Percentiles rank a stretch among this genome's conserved stretches.
Evolutionary conservation across 2,888 invertebrate species (phyloP).

Genomic region (Nemapogon koenigi): DNA sequence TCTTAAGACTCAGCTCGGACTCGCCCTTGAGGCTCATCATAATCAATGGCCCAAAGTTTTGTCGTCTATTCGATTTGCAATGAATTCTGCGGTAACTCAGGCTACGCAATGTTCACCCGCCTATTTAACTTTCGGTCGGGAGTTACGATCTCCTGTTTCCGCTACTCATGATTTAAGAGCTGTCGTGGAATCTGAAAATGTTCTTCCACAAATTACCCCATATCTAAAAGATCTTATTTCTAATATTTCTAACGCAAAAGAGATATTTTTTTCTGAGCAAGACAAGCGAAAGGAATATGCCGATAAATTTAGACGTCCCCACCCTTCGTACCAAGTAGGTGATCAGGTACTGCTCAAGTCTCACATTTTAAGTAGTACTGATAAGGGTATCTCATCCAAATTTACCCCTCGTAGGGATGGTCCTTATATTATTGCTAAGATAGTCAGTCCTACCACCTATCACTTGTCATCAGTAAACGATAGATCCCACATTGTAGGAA

Average conservation of each 20-base stretch:
- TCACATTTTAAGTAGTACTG: slow-evolving; percentile 1
- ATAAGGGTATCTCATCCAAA: slow-evolving; percentile 5
- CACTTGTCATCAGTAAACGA: too few relatives aligned
- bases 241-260: neutral
- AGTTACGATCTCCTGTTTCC: slow-evolving; percentile 20
- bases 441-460: slow-evolving; percentile 6
- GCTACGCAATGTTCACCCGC: slow-evolving; percentile 20
- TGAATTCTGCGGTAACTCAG: slow-evolving; percentile 18
- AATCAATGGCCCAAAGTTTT: slow-evolving; percentile 19
- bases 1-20: slow-evolving; percentile 17
- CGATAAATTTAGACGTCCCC: neutral
- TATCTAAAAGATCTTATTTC: neutral
- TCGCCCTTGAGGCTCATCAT: slow-evolving; percentile 18
- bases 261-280: neutral
- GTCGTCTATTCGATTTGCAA: slow-evolving; percentile 20
- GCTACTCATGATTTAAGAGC: slow-evolving; percentile 11
- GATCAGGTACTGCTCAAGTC: slow-evolving; percentile 2
- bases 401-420: slow-evolving; percentile 3
- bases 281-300: slow-evolving; percentile 1
- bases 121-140: slow-evolving; percentile 22
- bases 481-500: too few relatives aligned
- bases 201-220: neutral
- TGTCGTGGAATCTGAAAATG: neutral
- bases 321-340: slow-evolving; percentile 2
- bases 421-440: slow-evolving; percentile 1